Percentiles rank a stretch among this genome's conserved stretches.
Evolutionary conservation across 2,888 invertebrate genomes (phyloP).

Genomic region (Eilema sororculum): DNA sequence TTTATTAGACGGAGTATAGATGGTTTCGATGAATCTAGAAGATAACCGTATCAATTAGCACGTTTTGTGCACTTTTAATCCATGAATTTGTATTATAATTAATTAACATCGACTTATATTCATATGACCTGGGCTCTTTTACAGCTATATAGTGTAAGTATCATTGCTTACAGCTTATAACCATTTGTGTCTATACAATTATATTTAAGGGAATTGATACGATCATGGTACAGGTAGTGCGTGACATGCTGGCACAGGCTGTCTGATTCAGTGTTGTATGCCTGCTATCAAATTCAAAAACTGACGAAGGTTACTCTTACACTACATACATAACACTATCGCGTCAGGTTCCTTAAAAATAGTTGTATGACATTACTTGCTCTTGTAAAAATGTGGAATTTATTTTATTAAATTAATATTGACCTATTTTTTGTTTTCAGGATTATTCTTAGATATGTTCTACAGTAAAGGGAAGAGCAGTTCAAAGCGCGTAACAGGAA

Average conservation of each 20-base stretch:
- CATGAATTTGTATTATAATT: not conserved
- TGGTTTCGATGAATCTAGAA: too few relatives aligned
- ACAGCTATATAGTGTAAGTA: constrained; percentile 13
- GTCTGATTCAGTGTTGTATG: too few relatives aligned
- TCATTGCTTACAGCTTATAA: not conserved
- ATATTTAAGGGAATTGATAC: not conserved
- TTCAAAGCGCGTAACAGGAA: constrained; percentile 63
- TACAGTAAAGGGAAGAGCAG: constrained; percentile 87
- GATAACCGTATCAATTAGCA: too few relatives aligned
- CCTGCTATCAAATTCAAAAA: too few relatives aligned
- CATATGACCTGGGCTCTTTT: not conserved
- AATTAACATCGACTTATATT: not conserved
- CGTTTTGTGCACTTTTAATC: too few relatives aligned
- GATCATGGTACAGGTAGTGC: not conserved
- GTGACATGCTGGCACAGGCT: too few relatives aligned
- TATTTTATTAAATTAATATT: not conserved
- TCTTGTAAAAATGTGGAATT: too few relatives aligned
- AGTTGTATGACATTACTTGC: not conserved
- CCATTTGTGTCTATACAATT: not conserved
- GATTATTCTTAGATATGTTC: constrained; percentile 92
- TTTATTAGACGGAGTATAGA: too few relatives aligned
- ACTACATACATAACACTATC: not conserved
- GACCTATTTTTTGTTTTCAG: constrained; percentile 81
- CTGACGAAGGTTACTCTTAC: too few relatives aligned
- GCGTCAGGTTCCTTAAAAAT: not conserved